Conservation (phyloP, 2,888 invertebrate species). For the Ormyrus rosae region DNA sequence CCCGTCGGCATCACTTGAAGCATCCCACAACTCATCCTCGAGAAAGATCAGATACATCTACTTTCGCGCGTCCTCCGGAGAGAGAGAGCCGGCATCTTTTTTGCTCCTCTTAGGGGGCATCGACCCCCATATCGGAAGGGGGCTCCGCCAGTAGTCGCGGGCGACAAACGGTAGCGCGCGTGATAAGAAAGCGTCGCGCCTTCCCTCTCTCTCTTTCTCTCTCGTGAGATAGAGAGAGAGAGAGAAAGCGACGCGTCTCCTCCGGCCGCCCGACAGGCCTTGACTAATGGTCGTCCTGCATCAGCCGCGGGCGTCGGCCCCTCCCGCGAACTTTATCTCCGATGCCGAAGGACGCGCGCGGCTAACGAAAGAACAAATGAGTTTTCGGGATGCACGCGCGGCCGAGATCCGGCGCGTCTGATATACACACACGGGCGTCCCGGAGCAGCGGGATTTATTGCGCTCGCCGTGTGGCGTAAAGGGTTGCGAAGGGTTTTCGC, state of each 20-base stretch:
- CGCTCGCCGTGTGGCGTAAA: no score
- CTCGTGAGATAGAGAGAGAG: not conserved
- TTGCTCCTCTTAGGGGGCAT: no score
- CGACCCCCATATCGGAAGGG: no score
- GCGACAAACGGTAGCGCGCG: not conserved
- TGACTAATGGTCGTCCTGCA: slow-evolving; percentile 69
- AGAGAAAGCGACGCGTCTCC: no score
- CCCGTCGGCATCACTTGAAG: no score
- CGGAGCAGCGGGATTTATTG: not conserved
- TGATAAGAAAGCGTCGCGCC: slow-evolving; percentile 20
- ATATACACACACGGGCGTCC: not conserved
- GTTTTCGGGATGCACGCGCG: slow-evolving; percentile 41
- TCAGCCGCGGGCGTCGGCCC: slow-evolving; percentile 62
- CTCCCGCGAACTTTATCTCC: not conserved
- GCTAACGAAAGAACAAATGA: slow-evolving; percentile 62
- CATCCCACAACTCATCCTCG: no score
- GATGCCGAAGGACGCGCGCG: slow-evolving; percentile 35
- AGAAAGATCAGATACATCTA: no score
- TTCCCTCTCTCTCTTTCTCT: not conserved
- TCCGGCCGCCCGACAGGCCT: slow-evolving; percentile 48
- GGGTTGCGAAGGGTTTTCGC: no score
- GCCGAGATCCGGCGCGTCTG: slow-evolving; percentile 10
- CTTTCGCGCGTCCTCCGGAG: no score
- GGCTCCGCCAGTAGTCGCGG: no score
- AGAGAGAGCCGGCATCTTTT: no score